Conservation (phyloP, 2,113 vertebrate genomes). For the Chelonoidis abingdonii region DNA sequence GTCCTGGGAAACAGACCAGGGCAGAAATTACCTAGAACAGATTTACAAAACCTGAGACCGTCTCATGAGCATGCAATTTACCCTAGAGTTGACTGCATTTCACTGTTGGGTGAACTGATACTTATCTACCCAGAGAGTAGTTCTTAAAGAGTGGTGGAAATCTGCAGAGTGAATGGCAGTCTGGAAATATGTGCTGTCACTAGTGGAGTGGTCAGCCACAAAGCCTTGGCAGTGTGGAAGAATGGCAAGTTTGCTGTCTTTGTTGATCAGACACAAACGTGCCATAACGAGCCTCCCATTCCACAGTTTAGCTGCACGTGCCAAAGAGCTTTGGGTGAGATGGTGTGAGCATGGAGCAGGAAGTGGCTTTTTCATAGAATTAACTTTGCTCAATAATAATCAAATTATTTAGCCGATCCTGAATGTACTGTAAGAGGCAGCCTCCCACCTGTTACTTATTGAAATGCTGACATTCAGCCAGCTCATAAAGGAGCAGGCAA, state of each 20-base stretch:
- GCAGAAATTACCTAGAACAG: neutral
- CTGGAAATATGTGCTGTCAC: neutral
- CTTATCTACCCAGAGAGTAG: rapidly evolving
- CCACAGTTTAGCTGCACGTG: rapidly evolving
- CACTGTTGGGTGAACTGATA: rapidly evolving
- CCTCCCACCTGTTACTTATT: neutral
- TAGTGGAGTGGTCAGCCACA: neutral
- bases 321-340: neutral
- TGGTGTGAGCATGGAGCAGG: neutral
- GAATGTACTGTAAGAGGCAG: rapidly evolving
- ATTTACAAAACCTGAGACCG: too few relatives aligned
- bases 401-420: rapidly evolving
- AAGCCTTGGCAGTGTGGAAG: neutral
- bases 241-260: neutral
- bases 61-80: rapidly evolving
- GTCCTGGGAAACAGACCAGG: neutral
- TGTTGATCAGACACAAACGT: neutral
- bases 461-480: neutral
- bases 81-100: neutral
- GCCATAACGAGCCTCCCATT: neutral
- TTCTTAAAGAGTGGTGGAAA: neutral
- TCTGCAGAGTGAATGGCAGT: too few relatives aligned
- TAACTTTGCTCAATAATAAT: neutral
- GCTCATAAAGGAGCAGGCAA: neutral
- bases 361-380: neutral